Evolutionary conservation across 2,888 invertebrate genomes (phyloP).

Genomic region (Calameuta idolon): DNA sequence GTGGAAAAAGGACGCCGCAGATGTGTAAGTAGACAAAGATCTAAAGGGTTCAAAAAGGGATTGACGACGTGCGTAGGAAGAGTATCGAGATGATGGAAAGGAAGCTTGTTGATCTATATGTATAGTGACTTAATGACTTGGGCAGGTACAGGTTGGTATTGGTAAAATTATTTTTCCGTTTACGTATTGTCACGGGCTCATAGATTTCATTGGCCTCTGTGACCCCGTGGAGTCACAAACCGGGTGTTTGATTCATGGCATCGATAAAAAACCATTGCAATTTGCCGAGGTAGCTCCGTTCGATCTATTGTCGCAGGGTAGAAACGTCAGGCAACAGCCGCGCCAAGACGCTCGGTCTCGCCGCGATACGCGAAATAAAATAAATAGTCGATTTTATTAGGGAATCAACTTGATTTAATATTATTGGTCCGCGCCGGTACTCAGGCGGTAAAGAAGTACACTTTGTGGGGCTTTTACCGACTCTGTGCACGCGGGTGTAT

Average conservation of each 20-base stretch:
- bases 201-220: background rate
- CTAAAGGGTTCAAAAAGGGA: background rate
- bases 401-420: slow-evolving; percentile 24
- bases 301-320: slow-evolving; percentile 18
- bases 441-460: background rate
- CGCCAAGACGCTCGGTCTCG: background rate
- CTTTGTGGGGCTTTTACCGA: background rate
- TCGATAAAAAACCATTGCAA: slow-evolving; percentile 25
- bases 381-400: slow-evolving; percentile 30
- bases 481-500: background rate
- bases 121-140: background rate
- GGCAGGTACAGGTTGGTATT: background rate
- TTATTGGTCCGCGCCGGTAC: background rate
- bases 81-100: background rate
- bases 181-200: background rate
- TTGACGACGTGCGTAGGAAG: background rate
- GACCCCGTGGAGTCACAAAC: background rate
- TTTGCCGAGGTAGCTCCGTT: slow-evolving; percentile 17
- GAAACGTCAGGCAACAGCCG: background rate
- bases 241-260: slow-evolving; percentile 17
- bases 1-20: background rate
- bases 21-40: background rate
- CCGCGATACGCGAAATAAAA: slow-evolving; percentile 20
- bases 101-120: background rate
- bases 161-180: background rate